Percentiles rank a stretch among this genome's conserved stretches.
Evolutionary conservation across 2,888 invertebrate species (phyloP).

Genomic region (Heliconius cydno): DNA sequence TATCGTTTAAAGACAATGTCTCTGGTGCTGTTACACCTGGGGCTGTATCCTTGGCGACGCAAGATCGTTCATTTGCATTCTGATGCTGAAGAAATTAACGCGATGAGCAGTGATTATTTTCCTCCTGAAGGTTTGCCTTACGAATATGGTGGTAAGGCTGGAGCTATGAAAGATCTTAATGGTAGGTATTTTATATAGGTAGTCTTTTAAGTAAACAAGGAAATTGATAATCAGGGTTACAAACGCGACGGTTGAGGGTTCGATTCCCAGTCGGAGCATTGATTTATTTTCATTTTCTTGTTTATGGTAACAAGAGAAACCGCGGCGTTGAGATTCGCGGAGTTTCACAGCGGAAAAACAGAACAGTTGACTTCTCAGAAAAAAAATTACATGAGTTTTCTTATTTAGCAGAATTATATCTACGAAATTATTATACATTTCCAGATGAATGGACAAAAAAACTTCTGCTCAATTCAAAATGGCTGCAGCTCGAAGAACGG

Average conservation of each 20-base stretch:
- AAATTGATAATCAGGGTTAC: too few relatives aligned
- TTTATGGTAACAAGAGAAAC: too few relatives aligned
- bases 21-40: constrained; percentile 81
- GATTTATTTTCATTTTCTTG: too few relatives aligned
- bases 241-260: too few relatives aligned
- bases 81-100: constrained; percentile 64
- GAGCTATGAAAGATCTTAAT: constrained; percentile 88
- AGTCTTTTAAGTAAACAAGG: not conserved
- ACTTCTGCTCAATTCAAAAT: constrained; percentile 86
- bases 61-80: constrained; percentile 70
- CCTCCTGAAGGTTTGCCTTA: constrained; percentile 89
- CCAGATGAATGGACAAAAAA: constrained; percentile 88
- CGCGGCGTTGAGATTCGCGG: too few relatives aligned
- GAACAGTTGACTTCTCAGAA: too few relatives aligned
- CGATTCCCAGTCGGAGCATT: too few relatives aligned
- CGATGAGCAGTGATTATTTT: constrained; percentile 83
- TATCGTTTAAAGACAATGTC: constrained; percentile 88
- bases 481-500: constrained; percentile 87
- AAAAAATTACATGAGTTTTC: too few relatives aligned
- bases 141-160: constrained; percentile 92
- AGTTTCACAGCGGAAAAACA: too few relatives aligned
- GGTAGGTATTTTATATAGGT: constrained; percentile 64
- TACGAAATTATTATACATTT: not conserved
- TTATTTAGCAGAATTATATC: not conserved
- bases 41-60: constrained; percentile 75